Evolutionary conservation across 2,113 vertebrate species (phyloP), one percentile per base, ranked within the genome.

Genomic region (Dendropsophus ebraccatus): DNA sequence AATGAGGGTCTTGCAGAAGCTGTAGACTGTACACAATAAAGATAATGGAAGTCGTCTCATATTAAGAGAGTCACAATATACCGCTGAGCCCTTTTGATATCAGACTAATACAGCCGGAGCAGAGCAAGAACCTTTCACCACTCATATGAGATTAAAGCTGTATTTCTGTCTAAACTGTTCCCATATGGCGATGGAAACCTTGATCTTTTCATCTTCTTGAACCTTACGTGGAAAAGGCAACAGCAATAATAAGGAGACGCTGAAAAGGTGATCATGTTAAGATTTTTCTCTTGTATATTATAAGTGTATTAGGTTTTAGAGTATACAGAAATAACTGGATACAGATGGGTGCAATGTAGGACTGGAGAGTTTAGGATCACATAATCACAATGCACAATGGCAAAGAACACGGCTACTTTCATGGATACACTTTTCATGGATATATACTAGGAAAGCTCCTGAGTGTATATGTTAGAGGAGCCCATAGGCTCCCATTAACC

Each of bases 171-270:
- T n/a, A 60, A 65, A 28, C 78, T 14, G 32, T 45, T 60, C 50
- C 50, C 35, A 45, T 45, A 62, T 80, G 37, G 54, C 54, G 52
- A 79, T 32, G 16, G 52, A 32, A 32, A 60, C 76, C 54, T 80
- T 80, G 77, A 41, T 81, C 78, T 47, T 81, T 81, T 81, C n/a
- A 62, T 62, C 56, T 58, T 81, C n/a, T 47, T 65, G 78, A 47
- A 65, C 78, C 19, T 47, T 1, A 25, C 41, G 52, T 62, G 60
- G 23, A 60, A 37, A 19, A 60, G 12, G 58, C 35, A 65, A 81
- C 16, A 21, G n/a, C 19, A 81, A 65, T 65, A 81, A 65, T 80
- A 41, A 58, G 60, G 41, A 45, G 21, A 25, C 16, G 73, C 45
- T 28, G 28, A 14, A 75, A 41, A 70, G 32, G 67, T 70, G 67